These are phyloP conservation scores for Philereme transversata DNA, from an alignment of 2,888 invertebrate genomes.

Conservation along the genomic window DNA sequence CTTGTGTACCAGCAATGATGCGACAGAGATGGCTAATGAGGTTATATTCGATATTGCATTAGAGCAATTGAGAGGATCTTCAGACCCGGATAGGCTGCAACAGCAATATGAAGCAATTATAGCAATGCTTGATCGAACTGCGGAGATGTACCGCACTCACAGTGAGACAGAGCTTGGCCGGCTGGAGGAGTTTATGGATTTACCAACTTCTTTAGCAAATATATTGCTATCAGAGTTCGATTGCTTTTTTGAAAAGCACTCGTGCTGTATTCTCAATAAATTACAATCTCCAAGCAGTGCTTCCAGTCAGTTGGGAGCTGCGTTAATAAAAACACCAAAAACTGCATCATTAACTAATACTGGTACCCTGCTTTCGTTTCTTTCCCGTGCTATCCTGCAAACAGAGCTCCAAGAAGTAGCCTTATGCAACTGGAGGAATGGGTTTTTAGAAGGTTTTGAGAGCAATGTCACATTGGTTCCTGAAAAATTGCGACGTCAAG, in stretches of 20 bases:
- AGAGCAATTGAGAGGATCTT: constrained; percentile 57
- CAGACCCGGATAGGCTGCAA: constrained; percentile 62
- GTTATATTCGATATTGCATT: constrained; percentile 59
- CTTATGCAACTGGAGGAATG: constrained; percentile 65
- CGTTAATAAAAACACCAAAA: constrained; percentile 34
- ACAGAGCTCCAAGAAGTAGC: constrained; percentile 61
- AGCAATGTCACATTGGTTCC: constrained; percentile 55
- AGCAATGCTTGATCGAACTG: constrained; percentile 52
- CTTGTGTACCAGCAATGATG: constrained; percentile 62
- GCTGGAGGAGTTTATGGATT: constrained; percentile 62
- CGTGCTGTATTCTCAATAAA: constrained; percentile 34
- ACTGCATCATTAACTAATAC: constrained; percentile 13
- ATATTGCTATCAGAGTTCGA: constrained; percentile 63
- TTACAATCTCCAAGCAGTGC: constrained; percentile 18
- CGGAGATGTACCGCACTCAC: constrained; percentile 57
- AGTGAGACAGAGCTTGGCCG: constrained; percentile 58
- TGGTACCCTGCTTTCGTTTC: constrained; percentile 34
- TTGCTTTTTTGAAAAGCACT: constrained; percentile 63
- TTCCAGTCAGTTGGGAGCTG: constrained; percentile 21
- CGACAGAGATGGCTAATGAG: constrained; percentile 60
- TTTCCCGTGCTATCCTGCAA: constrained; percentile 59
- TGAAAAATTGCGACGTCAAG: constrained; percentile 58
- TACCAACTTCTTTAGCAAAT: constrained; percentile 52
- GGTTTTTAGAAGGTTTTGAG: constrained; percentile 68
- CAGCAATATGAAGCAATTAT: constrained; percentile 48